A percentile compares a stretch with the other conserved stretches of the same genome.
Conservation (phyloP, 30 jellyfish, hydroid and myxozoan genomes). For the Turritopsis rubra region DNA sequence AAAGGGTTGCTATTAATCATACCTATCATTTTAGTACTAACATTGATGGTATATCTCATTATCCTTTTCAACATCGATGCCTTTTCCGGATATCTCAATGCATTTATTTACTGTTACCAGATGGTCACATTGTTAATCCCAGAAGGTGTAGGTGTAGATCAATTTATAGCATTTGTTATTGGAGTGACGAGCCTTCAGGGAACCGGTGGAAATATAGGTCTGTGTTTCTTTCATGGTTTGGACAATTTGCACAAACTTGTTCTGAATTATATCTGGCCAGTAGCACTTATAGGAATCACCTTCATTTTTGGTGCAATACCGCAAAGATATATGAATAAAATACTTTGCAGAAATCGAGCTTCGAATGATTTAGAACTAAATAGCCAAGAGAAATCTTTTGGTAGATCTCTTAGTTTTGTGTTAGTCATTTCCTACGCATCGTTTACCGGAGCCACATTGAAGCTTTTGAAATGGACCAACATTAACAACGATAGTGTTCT, state of each 20-base stretch:
- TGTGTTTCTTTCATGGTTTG: constrained; percentile 70
- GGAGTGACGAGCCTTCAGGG: constrained; percentile 72
- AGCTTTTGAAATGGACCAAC: constrained; percentile 50
- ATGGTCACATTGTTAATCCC: constrained; percentile 43
- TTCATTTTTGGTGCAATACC: constrained; percentile 56
- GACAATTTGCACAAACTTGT: constrained; percentile 57
- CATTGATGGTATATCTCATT: constrained; percentile 26
- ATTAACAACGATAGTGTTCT: constrained; percentile 37
- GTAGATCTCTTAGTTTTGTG: constrained; percentile 87
- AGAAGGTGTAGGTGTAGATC: constrained; percentile 40
- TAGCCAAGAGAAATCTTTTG: constrained; percentile 58
- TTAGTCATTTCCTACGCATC: constrained; percentile 62
- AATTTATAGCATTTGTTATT: constrained; percentile 53
- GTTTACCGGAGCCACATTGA: constrained; percentile 63
- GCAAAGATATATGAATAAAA: constrained; percentile 32
- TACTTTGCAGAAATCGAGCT: constrained; percentile 31
- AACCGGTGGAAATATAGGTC: constrained; percentile 78
- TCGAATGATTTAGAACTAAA: constrained; percentile 5
- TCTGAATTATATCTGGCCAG: constrained; percentile 58
- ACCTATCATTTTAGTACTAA: constrained; percentile 54
- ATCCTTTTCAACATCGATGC: constrained; percentile 75
- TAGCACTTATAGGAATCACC: constrained; percentile 41
- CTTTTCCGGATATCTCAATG: constrained; percentile 87
- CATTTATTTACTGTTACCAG: constrained; percentile 75
- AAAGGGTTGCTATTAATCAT: constrained; percentile 31